These are phyloP conservation scores for Caenorhabditis auriculariae DNA, from an alignment of 2,888 invertebrate species.

Conservation along the genomic window DNA sequence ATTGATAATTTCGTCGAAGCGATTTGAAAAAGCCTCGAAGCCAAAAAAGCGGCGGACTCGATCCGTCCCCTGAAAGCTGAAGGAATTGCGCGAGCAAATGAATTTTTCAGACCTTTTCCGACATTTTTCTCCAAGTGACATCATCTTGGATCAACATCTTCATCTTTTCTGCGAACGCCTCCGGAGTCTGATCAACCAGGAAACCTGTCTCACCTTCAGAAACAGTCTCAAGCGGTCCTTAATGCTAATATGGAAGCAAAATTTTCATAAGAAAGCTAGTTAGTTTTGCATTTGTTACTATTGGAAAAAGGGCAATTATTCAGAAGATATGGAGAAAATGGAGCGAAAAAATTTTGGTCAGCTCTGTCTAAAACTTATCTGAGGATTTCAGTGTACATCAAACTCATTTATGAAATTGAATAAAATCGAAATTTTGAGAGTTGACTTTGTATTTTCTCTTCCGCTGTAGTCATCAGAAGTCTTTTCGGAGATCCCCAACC, in stretches of 20 bases:
- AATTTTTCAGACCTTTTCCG: slow-evolving; percentile 3
- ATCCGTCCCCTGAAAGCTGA: slow-evolving; percentile 30
- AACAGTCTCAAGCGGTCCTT: slow-evolving; percentile 85
- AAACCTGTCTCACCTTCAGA: slow-evolving; percentile 66
- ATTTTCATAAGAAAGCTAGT: no score
- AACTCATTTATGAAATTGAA: no score
- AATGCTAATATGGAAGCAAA: neutral
- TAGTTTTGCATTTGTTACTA: no score
- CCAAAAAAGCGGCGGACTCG: slow-evolving; percentile 45
- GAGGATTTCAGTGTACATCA: no score
- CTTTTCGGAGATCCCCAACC: slow-evolving; percentile 67
- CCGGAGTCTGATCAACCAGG: slow-evolving; percentile 54
- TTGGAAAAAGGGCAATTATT: no score
- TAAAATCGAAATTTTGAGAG: neutral
- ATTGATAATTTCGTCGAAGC: slow-evolving; percentile 22
- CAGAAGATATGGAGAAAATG: no score
- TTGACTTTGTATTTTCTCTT: neutral
- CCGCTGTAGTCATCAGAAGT: no score
- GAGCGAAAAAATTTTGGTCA: no score
- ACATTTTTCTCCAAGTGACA: slow-evolving; percentile 9
- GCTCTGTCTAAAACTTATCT: no score
- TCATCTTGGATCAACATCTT: slow-evolving; percentile 17
- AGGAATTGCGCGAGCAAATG: neutral
- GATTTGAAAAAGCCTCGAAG: slow-evolving; percentile 45
- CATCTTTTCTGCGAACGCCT: slow-evolving; percentile 49